phyloP scores from a whole-genome alignment of 2,797 vertebrate genomes.

The Propithecus deckenii region DNA sequence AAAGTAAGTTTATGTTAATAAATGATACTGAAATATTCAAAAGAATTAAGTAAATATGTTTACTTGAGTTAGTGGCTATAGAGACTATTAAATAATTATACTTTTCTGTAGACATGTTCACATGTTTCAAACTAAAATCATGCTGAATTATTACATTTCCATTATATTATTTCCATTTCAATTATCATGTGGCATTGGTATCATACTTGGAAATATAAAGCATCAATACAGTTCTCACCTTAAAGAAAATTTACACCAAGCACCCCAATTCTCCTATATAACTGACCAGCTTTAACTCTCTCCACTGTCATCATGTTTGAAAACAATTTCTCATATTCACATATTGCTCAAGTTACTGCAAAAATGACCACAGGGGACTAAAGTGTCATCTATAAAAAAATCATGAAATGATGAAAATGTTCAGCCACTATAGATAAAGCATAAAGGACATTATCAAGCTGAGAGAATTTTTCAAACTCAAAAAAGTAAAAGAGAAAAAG shows the following conservation, averaged over 20 bases:
- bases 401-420: not conserved
- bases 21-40: not conserved
- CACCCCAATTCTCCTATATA: not conserved
- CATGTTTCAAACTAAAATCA: not conserved
- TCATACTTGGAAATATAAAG: not conserved
- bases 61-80: not conserved
- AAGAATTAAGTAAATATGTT: not conserved
- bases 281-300: not conserved
- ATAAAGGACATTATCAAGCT: not conserved
- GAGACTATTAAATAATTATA: not conserved
- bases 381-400: not conserved
- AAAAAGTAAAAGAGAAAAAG: not conserved
- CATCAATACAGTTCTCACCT: not conserved
- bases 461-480: not conserved
- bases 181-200: not conserved
- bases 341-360: not conserved
- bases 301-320: not conserved
- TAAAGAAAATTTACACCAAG: not conserved
- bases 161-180: not conserved
- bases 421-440: not conserved
- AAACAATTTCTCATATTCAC: not conserved
- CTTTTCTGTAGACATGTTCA: not conserved
- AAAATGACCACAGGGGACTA: not conserved
- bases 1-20: constrained; percentile 13
- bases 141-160: not conserved